These are phyloP conservation scores for Trachemys scripta DNA, from an alignment of 2,113 vertebrate species.

Conservation along the genomic window DNA sequence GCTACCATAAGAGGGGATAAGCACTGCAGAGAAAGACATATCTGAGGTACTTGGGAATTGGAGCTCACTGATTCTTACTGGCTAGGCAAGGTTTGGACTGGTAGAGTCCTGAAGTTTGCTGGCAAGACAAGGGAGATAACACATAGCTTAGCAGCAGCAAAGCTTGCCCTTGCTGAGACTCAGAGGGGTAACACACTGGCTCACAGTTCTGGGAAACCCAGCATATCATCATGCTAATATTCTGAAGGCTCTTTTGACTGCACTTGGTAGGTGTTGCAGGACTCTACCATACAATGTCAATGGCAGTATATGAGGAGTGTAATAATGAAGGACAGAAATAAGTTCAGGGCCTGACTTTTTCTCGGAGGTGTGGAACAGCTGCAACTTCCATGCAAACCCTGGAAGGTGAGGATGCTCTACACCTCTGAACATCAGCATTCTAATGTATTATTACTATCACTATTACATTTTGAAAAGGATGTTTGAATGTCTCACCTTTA, in stretches of 20 bases:
- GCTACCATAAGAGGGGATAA: neutral
- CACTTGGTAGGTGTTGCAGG: neutral
- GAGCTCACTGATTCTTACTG: neutral
- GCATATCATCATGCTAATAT: neutral
- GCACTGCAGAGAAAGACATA: too few relatives aligned
- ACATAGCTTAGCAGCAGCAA: neutral
- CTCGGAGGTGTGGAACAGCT: neutral
- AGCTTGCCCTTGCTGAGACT: neutral
- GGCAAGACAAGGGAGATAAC: neutral
- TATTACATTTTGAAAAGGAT: neutral
- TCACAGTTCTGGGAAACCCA: neutral
- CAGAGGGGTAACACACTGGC: neutral
- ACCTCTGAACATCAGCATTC: fast-evolving
- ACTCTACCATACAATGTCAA: neutral
- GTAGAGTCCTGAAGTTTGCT: neutral
- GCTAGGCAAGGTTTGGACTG: neutral
- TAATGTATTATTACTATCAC: fast-evolving
- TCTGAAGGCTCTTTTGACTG: neutral
- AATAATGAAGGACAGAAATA: neutral
- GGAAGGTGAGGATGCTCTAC: fast-evolving
- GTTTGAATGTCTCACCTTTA: fast-evolving
- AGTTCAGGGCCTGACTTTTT: neutral
- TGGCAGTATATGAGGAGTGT: neutral
- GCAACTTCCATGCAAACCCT: neutral
- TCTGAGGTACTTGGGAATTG: neutral